These are phyloP conservation scores for Delia radicum DNA, from an alignment of 1,140 invertebrate species.

Conservation along the genomic window DNA sequence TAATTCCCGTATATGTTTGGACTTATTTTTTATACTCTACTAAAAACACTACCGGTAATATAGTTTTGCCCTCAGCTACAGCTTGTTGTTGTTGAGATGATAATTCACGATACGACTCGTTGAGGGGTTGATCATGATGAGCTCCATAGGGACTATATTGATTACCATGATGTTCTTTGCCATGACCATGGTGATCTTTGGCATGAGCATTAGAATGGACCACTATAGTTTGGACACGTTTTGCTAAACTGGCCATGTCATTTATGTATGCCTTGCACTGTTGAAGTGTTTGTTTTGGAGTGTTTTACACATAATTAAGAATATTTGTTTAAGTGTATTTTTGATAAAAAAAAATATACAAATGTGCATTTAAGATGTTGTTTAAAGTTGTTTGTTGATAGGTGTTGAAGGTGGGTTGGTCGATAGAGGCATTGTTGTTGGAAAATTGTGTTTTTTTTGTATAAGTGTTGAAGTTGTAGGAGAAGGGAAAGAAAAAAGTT, in stretches of 20 bases:
- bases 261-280: constrained; percentile 44
- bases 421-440: not conserved
- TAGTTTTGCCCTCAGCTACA: constrained; percentile 37
- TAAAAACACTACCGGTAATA: constrained; percentile 49
- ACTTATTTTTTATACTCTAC: not conserved
- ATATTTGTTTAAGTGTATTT: too few relatives aligned
- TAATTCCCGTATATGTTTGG: not conserved
- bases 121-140: constrained; percentile 23
- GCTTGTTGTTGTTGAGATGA: constrained; percentile 34
- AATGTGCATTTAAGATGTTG: not conserved
- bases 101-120: constrained; percentile 48
- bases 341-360: not conserved
- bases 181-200: constrained; percentile 17
- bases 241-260: constrained; percentile 50
- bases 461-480: not conserved
- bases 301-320: not conserved
- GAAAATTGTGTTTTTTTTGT: not conserved
- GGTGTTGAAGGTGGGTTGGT: too few relatives aligned
- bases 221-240: constrained; percentile 50
- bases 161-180: constrained; percentile 42
- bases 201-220: constrained; percentile 39
- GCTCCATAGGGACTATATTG: constrained; percentile 49
- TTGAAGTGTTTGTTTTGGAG: not conserved
- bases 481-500: not conserved
- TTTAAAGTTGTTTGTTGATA: not conserved